Conservation (phyloP, 1,140 invertebrate genomes). For the Apolygus lucorum region DNA sequence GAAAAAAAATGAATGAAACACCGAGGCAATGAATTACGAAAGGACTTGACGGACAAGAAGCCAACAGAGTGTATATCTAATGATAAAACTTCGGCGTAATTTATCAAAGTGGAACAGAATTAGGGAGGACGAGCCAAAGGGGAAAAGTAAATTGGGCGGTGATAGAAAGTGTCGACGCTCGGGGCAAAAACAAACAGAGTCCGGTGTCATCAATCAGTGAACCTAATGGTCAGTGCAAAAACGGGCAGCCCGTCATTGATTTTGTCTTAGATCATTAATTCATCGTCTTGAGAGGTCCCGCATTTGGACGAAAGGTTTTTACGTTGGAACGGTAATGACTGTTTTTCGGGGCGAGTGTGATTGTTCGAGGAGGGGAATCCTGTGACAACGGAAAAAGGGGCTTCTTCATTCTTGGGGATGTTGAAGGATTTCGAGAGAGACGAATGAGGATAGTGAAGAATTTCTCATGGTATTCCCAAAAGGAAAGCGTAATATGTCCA, state of each 20-base stretch:
- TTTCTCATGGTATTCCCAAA: too few relatives aligned
- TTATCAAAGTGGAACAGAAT: too few relatives aligned
- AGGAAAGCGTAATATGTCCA: too few relatives aligned
- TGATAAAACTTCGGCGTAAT: neutral
- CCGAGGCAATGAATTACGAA: too few relatives aligned
- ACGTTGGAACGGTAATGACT: neutral
- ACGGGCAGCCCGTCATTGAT: constrained; percentile 9
- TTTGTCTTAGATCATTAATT: constrained; percentile 11
- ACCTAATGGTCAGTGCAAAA: constrained; percentile 15
- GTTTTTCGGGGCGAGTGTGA: too few relatives aligned
- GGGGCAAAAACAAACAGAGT: constrained; percentile 6
- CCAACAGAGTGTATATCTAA: neutral
- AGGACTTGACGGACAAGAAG: too few relatives aligned
- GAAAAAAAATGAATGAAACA: too few relatives aligned
- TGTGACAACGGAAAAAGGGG: too few relatives aligned
- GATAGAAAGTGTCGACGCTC: constrained; percentile 12
- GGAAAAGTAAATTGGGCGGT: constrained; percentile 6
- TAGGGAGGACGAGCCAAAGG: neutral
- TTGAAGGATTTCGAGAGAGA: too few relatives aligned
- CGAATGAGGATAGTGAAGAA: too few relatives aligned
- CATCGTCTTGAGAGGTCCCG: neutral
- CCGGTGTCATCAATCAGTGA: constrained; percentile 7
- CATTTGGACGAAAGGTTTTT: neutral
- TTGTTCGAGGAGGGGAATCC: too few relatives aligned
- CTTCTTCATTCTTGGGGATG: too few relatives aligned